Percentiles rank a stretch among this genome's conserved stretches.
phyloP scores from a whole-genome alignment of 2,113 vertebrate genomes.

The Barnardius zonarius region DNA sequence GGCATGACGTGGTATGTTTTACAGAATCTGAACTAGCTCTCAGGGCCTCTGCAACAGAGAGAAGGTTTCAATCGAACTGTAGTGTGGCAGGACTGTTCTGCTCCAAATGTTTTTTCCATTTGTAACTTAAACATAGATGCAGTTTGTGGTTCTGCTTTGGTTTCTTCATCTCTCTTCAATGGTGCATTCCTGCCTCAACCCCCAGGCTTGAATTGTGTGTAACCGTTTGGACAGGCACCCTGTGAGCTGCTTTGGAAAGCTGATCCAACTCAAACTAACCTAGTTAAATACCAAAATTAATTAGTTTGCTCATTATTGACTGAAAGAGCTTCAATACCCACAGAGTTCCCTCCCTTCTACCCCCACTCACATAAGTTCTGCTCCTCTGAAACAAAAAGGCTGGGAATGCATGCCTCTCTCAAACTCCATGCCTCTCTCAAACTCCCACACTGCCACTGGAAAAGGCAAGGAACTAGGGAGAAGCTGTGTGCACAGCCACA shows the following conservation, averaged over 20 bases:
- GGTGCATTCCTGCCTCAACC: neutral
- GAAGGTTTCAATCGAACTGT: neutral
- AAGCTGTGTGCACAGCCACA: neutral
- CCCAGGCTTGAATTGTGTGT: neutral
- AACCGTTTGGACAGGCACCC: neutral
- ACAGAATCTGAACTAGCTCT: accelerated
- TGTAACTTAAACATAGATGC: neutral
- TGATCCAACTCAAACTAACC: neutral
- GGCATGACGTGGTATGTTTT: neutral
- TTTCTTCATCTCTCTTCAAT: neutral
- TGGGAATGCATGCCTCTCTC: neutral
- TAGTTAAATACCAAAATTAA: neutral
- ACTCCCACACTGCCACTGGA: neutral
- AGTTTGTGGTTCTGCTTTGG: accelerated
- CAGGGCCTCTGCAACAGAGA: accelerated
- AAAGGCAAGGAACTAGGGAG: accelerated
- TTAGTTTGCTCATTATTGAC: neutral
- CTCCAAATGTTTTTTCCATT: neutral
- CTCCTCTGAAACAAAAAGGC: neutral
- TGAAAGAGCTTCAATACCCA: neutral
- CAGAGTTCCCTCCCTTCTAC: neutral
- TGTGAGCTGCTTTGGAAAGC: neutral
- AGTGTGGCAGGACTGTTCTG: neutral
- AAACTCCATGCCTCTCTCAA: neutral
- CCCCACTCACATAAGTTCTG: neutral